Evolutionary conservation across 2,113 vertebrate species (phyloP), one percentile per base, ranked within the genome.

Genomic region (Forbesichthys papilliferus): DNA sequence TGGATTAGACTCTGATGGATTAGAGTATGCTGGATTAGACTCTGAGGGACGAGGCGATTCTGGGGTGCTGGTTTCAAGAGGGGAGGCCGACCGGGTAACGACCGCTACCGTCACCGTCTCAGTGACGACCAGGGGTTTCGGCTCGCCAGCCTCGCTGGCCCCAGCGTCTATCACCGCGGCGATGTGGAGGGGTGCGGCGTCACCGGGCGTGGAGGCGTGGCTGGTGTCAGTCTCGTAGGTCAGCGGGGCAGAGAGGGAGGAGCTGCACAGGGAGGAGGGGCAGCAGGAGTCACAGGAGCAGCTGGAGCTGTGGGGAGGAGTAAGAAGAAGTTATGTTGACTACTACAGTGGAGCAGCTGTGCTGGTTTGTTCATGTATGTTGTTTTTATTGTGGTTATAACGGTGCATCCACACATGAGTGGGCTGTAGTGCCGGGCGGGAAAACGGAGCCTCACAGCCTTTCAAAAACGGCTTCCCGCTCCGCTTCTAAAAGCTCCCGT

Each of bases 231-330:
- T 95, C 79, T 95, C 95, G 0, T 95, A 93, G 0, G 93, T 95
- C 79, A 89, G 83, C 56, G 92, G 87, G 0, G 90, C 91, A 0
- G 94, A 94, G 2, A 94, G 74, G 33, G 88, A 94, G 75, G 93
- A 94, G 93, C 94, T 95, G 86, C 94, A 93, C 9, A 93, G 94
- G 6, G 93, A 94, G 7, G 93, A 93, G 42, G 91, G 93, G 76
- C 95, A 96, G 92, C 93, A 95, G 58, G 95, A 95, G 71, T 91
- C 92, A 0, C 96, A 96, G 65, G 95, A 96, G 77, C 94, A 95
- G 84, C 95, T 94, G 88, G 92, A 93, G 82, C 87, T 93, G 70
- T 14, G 2, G 12, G 33, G 54, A 36, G 48, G 16, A 56, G 34
- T 42, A 14, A 61, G 55, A 54, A 46, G 55, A 66, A 18, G 16